Base-by-base conservation (phyloP, 2,113 vertebrate species). In the Micronycteris hirsuta region DNA sequence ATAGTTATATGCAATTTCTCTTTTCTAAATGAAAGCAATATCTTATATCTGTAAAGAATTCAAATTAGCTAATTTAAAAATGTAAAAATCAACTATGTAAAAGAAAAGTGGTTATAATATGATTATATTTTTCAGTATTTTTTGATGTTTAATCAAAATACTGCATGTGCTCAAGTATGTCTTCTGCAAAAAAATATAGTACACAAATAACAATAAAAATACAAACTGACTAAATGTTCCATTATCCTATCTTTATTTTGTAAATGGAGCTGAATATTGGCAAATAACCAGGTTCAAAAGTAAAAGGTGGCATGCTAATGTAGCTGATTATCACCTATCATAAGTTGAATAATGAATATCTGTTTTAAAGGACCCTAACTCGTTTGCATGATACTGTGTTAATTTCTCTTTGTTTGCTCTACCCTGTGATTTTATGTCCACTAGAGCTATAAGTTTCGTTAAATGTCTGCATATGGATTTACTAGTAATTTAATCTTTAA, bases 171-270 rank as follows among this genome's bases (percentile, higher is more conserved):
- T 92, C 2, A 84, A 94, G n/a, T 4, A 81, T 52, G 22, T 70
- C 94, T 93, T 86, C 58, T 78, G 6, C 17, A 86, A 93, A 97
- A 97, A 41, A 93, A 54, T 61, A 67, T 5, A 93, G 14, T 61
- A 9, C 1, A 82, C 5, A 85, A 77, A 38, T 65, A 89, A 92
- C 38, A 70, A 89, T 63, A 41, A 80, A 71, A 92, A 87, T n/a
- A 19, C 22, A n/a, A 83, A 84, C 83, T 90, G 43, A 94, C 47
- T 12, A 90, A 87, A 73, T 70, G 26, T 95, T 73, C 81, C 19
- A 88, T 82, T 96, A 61, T 70, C 26, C 86, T 94, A 41, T 11
- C 22, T 93, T 94, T 82, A 90, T 96, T 87, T 93, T 94, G 26
- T 71, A 93, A 41, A 68, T 67, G 4, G 43, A 95, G 43, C 28